phyloP scores from a whole-genome alignment of 2,113 vertebrate species.

The Alligator mississippiensis region DNA sequence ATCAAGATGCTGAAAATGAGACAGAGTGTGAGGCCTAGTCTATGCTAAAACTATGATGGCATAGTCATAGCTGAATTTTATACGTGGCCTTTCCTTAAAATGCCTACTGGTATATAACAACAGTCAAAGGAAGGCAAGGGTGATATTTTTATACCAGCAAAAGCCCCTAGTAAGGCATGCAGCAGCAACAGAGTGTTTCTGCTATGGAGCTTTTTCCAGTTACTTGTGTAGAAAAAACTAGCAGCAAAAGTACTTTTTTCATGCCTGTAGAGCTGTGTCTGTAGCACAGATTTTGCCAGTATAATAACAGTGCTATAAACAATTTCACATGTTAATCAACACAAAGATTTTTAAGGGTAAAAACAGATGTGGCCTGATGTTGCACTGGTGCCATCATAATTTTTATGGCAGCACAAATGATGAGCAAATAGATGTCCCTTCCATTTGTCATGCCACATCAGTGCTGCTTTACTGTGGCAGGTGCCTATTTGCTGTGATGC shows the following conservation, averaged over 20 bases:
- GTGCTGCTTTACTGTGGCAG: too few relatives aligned
- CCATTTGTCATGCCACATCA: too few relatives aligned
- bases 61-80: background rate
- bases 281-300: background rate
- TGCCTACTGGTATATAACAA: background rate
- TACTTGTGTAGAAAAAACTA: background rate
- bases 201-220: background rate
- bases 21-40: background rate
- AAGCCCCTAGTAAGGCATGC: background rate
- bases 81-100: background rate
- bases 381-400: too few relatives aligned
- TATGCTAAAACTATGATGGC: background rate
- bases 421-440: too few relatives aligned
- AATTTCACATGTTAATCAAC: too few relatives aligned
- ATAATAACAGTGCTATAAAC: background rate
- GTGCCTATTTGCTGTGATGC: too few relatives aligned
- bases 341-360: too few relatives aligned
- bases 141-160: background rate
- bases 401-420: too few relatives aligned
- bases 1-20: background rate
- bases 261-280: background rate
- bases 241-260: background rate
- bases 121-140: background rate
- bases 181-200: background rate
- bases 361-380: too few relatives aligned